Conservation (phyloP, 2,888 invertebrate genomes). For the Drosophila infuscata region DNA sequence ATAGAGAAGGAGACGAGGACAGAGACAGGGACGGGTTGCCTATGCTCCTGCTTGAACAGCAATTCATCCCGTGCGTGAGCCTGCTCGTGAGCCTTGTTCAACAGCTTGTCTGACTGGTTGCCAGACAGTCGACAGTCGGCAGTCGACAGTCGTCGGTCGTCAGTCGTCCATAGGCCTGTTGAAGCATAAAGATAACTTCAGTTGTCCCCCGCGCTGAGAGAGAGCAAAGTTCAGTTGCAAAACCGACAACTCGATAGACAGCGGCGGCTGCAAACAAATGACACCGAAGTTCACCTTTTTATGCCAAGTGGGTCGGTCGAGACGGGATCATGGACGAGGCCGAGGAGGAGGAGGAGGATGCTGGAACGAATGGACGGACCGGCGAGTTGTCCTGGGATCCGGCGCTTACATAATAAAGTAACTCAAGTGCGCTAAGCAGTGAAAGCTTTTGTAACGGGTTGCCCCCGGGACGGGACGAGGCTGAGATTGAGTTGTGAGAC, state of each 20-base stretch:
- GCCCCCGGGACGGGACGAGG: no score
- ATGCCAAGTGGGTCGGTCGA: constrained; percentile 47
- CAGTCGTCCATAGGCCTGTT: constrained; percentile 67
- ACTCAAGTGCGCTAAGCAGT: constrained; percentile 55
- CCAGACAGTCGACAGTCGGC: constrained; percentile 41
- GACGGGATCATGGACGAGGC: not conserved
- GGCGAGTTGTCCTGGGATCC: constrained; percentile 39
- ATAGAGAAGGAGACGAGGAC: not conserved
- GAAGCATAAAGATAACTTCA: constrained; percentile 72
- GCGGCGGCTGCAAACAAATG: constrained; percentile 61
- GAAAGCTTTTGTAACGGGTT: no score
- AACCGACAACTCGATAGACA: constrained; percentile 50
- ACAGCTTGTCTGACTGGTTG: constrained; percentile 60
- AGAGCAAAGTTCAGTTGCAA: constrained; percentile 52
- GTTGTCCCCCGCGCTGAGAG: constrained; percentile 54
- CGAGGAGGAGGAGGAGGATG: not conserved
- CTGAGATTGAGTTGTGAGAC: no score
- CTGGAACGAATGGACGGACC: not conserved
- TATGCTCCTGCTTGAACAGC: constrained; percentile 2
- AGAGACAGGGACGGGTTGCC: constrained; percentile 2
- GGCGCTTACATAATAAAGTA: constrained; percentile 65
- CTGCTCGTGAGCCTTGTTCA: constrained; percentile 36
- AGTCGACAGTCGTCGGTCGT: constrained; percentile 19
- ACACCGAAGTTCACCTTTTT: constrained; percentile 71
- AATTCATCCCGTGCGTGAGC: not conserved